These are phyloP conservation scores for Erythrocercus mccallii DNA, from an alignment of 2,113 vertebrate genomes.

Conservation along the genomic window DNA sequence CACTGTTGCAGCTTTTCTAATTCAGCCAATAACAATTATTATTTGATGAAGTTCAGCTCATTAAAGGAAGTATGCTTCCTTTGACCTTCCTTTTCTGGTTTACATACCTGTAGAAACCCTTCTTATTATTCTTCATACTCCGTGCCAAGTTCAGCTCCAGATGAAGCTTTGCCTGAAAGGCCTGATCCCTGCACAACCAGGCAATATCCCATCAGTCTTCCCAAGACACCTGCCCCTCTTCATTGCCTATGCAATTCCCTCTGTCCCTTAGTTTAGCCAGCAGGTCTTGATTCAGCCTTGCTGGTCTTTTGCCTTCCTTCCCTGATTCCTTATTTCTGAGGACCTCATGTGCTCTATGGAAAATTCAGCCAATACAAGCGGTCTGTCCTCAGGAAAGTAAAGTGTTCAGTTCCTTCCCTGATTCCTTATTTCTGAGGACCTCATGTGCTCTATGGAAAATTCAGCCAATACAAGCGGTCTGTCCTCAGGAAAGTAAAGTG, in stretches of 20 bases:
- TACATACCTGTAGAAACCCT: not conserved
- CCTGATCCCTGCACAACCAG: not conserved
- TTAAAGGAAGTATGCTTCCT: not conserved
- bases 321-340: not conserved
- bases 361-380: not conserved
- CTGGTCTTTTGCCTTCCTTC: not conserved
- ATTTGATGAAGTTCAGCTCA: not conserved
- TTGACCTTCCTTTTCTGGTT: not conserved
- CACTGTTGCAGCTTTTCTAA: not conserved
- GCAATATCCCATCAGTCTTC: rapidly evolving
- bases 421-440: not conserved
- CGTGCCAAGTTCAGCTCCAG: not conserved
- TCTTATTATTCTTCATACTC: not conserved
- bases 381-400: not conserved
- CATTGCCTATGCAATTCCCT: not conserved
- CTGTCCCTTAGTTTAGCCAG: not conserved
- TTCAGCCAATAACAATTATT: not conserved
- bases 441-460: not conserved
- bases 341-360: rapidly evolving
- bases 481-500: not conserved
- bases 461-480: rapidly evolving
- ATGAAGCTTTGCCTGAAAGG: not conserved
- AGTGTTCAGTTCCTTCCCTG: not conserved
- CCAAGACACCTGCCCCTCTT: not conserved
- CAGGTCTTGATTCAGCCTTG: not conserved